These are phyloP conservation scores for Poecilus cupreus DNA, from an alignment of 2,888 invertebrate species.

Conservation along the genomic window DNA sequence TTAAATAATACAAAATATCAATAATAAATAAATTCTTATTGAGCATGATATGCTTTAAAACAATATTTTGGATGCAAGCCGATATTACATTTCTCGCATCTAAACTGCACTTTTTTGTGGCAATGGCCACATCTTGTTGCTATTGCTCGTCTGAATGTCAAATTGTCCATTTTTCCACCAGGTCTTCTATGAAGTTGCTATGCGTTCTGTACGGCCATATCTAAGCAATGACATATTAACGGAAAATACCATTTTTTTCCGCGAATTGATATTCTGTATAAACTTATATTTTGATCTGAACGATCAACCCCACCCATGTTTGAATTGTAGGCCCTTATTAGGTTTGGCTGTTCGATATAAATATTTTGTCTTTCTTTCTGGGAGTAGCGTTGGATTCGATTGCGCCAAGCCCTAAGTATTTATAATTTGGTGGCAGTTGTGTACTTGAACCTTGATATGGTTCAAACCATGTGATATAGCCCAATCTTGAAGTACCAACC, in stretches of 20 bases:
- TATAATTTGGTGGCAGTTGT: slow-evolving; percentile 39
- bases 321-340: slow-evolving; percentile 38
- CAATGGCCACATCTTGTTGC: slow-evolving; percentile 57
- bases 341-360: slow-evolving; percentile 44
- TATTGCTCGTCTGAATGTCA: slow-evolving; percentile 51
- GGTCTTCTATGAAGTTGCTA: slow-evolving; percentile 14
- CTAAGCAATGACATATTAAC: slow-evolving; percentile 56
- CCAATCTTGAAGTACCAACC: slow-evolving; percentile 59
- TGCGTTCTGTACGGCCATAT: slow-evolving; percentile 37
- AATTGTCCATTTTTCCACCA: slow-evolving; percentile 27
- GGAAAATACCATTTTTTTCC: slow-evolving; percentile 61
- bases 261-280: slow-evolving; percentile 59
- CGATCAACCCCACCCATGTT: slow-evolving; percentile 10
- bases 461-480: slow-evolving; percentile 51
- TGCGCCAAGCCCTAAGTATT: slow-evolving; percentile 46
- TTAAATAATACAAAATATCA: not conserved
- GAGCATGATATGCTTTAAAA: not conserved
- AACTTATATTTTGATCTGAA: slow-evolving; percentile 56
- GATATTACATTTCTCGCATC: not conserved
- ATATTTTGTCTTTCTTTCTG: slow-evolving; percentile 44
- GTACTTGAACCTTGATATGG: slow-evolving; percentile 50
- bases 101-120: slow-evolving; percentile 54
- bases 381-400: slow-evolving; percentile 39
- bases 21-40: not conserved
- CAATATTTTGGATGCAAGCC: not conserved